These are phyloP conservation scores for Drosophila subpulchrella DNA, from an alignment of 1,140 invertebrate genomes.

Conservation along the genomic window DNA sequence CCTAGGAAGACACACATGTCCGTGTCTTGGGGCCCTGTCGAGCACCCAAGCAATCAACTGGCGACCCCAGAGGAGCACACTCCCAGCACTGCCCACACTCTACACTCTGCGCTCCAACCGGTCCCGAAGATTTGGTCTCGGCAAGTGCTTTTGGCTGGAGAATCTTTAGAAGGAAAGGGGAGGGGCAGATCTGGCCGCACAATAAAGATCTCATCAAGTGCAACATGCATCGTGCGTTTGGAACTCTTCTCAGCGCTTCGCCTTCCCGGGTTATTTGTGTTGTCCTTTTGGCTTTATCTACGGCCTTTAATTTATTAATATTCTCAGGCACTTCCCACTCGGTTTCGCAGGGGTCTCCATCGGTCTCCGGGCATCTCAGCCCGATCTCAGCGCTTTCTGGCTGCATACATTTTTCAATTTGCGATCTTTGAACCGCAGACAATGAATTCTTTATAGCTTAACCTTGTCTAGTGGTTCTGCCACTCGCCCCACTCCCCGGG, in stretches of 20 bases:
- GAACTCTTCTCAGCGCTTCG: conserved; percentile 1
- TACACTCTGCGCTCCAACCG: conserved; percentile 10
- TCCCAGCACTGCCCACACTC: conserved; percentile 47
- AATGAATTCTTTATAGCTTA: conserved; percentile 82
- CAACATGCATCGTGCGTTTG: conserved; percentile 67
- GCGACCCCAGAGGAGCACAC: conserved; percentile 27
- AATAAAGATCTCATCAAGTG: conserved; percentile 81
- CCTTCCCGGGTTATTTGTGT: conserved; percentile 54
- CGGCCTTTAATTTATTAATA: conserved; percentile 82
- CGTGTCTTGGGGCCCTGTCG: conserved; percentile 11
- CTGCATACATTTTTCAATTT: conserved; percentile 78
- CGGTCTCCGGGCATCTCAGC: neutral
- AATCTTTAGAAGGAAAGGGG: neutral
- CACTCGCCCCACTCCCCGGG: conserved; percentile 1
- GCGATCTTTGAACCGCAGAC: conserved; percentile 78
- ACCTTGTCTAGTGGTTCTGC: conserved; percentile 57
- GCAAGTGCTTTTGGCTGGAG: conserved; percentile 44
- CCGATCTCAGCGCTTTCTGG: conserved; percentile 9
- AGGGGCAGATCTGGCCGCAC: conserved; percentile 29
- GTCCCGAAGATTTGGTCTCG: conserved; percentile 17
- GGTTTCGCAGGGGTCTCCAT: conserved; percentile 11
- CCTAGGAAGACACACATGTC: conserved; percentile 48
- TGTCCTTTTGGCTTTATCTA: conserved; percentile 72
- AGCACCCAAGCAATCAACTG: conserved; percentile 51
- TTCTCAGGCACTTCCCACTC: conserved; percentile 70